Percentiles rank a stretch among this genome's conserved stretches.
phyloP scores from a whole-genome alignment of 2,113 vertebrate species.

The Phyllopteryx taeniolatus region DNA sequence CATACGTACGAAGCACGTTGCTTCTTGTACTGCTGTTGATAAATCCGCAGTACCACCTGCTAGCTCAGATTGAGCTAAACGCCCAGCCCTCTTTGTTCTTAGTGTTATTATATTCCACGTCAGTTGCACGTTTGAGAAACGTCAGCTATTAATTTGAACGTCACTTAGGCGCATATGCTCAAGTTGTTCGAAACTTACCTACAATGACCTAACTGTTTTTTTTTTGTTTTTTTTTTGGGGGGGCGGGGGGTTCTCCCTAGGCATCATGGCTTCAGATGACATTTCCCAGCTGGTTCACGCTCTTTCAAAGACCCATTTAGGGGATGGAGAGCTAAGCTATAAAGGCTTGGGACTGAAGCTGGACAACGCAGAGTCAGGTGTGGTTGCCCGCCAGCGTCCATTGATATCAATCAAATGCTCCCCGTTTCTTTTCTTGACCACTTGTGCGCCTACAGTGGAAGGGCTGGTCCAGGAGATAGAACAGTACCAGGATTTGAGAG shows the following conservation, averaged over 20 bases:
- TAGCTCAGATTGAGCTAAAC: background rate
- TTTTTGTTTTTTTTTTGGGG: background rate
- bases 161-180: background rate
- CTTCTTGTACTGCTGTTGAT: background rate
- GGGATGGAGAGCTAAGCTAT: slow-evolving; percentile 87
- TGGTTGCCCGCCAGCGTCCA: background rate
- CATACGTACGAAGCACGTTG: background rate
- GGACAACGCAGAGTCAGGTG: slow-evolving; percentile 86
- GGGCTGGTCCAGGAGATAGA: slow-evolving; percentile 84
- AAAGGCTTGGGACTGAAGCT: slow-evolving; percentile 90
- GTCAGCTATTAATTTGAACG: background rate
- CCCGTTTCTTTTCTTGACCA: background rate
- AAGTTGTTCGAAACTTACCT: background rate
- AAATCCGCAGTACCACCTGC: background rate
- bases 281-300: slow-evolving; percentile 84
- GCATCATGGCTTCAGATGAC: slow-evolving; percentile 85
- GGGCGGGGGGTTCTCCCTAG: slow-evolving; percentile 5
- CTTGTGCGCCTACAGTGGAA: slow-evolving; percentile 64
- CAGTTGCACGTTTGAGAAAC: background rate
- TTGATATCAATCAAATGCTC: background rate
- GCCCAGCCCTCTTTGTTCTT: background rate
- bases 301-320: slow-evolving; percentile 88
- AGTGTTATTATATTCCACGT: background rate
- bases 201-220: background rate
- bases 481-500: slow-evolving; percentile 81